These are phyloP conservation scores for Ligdia adustata DNA, from an alignment of 2,888 invertebrate genomes.

Conservation along the genomic window DNA sequence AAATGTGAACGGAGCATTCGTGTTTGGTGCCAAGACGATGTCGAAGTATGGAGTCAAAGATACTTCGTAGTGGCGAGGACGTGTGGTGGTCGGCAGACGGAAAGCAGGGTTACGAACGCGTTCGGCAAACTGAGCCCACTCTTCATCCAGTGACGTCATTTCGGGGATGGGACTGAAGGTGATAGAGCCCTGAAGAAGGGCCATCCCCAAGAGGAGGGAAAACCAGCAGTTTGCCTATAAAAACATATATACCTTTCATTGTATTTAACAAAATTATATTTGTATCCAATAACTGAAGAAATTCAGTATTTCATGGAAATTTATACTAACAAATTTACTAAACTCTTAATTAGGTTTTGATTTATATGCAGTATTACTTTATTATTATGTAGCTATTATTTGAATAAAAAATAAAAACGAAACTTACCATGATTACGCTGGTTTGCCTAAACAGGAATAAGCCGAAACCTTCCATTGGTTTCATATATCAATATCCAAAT, in stretches of 20 bases:
- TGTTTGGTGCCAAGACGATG: conserved; percentile 33
- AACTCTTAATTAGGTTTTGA: too few relatives aligned
- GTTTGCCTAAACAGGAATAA: conserved; percentile 46
- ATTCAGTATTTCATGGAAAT: neutral
- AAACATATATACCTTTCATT: too few relatives aligned
- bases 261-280: too few relatives aligned
- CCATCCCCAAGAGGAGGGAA: conserved; percentile 50
- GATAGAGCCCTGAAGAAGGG: conserved; percentile 55
- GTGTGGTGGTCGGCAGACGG: conserved; percentile 73
- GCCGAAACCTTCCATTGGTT: conserved; percentile 27
- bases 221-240: conserved; percentile 63
- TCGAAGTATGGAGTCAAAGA: conserved; percentile 78
- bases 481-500: conserved; percentile 45
- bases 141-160: conserved; percentile 49
- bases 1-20: conserved; percentile 64
- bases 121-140: conserved; percentile 59
- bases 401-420: conserved; percentile 3
- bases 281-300: too few relatives aligned
- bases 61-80: conserved; percentile 81
- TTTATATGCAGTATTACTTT: too few relatives aligned
- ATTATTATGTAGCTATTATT: too few relatives aligned
- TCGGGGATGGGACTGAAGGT: conserved; percentile 61
- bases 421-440: conserved; percentile 67
- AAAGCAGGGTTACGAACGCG: conserved; percentile 59
- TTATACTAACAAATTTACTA: neutral